Conservation (phyloP, 2,888 invertebrate genomes). For the Sinodicranocentrus sp. region DNA sequence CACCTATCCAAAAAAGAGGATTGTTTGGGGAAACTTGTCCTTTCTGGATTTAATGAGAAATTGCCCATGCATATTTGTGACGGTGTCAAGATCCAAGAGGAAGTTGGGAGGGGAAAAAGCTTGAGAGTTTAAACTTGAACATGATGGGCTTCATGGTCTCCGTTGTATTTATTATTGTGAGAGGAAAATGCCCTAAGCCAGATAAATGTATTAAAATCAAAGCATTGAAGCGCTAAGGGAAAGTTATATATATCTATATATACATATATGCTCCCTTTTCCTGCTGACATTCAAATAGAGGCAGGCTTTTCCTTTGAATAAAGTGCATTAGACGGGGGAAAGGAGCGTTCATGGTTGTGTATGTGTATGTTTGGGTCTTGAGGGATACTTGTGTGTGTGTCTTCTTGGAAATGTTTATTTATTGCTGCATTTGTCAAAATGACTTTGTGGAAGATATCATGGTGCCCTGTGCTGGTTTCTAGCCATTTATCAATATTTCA, state of each 20-base stretch:
- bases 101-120: background rate
- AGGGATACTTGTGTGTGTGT: slow-evolving; percentile 52
- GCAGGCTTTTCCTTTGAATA: background rate
- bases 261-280: background rate
- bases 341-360: background rate
- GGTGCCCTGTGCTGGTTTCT: slow-evolving; percentile 61
- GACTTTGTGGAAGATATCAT: slow-evolving; percentile 65
- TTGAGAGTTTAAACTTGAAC: too few relatives aligned
- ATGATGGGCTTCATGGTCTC: too few relatives aligned
- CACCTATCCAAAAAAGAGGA: background rate
- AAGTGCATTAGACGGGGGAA: slow-evolving; percentile 27
- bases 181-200: slow-evolving; percentile 36
- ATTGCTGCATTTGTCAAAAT: slow-evolving; percentile 69
- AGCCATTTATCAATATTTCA: slow-evolving; percentile 67
- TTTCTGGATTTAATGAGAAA: slow-evolving; percentile 38
- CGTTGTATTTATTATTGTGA: slow-evolving; percentile 33
- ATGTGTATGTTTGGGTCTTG: background rate
- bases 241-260: too few relatives aligned
- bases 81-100: slow-evolving; percentile 30
- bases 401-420: slow-evolving; percentile 68
- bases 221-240: slow-evolving; percentile 50
- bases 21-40: background rate
- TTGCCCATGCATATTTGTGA: slow-evolving; percentile 28
- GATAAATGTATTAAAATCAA: slow-evolving; percentile 64
- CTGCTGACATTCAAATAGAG: slow-evolving; percentile 5